Base-by-base conservation (phyloP, 2,888 invertebrate genomes). In the Suillia variegata region DNA sequence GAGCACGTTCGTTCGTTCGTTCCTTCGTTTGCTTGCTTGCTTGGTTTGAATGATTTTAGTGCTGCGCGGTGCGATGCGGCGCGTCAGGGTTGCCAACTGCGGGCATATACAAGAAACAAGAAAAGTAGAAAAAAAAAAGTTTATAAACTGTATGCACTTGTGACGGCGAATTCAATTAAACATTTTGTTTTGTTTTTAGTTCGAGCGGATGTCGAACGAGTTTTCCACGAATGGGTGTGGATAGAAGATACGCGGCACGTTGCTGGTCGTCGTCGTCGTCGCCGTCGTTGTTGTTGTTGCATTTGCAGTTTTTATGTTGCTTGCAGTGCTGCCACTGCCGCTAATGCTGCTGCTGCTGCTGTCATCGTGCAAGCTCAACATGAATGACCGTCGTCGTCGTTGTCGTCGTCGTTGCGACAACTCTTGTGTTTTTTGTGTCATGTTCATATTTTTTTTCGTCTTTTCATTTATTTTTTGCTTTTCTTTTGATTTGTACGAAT, bases 201-300 rank as follows among this genome's bases (percentile, higher is more conserved):
- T 63, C 64, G 67, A 62, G 67, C 68, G 67, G 68, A 70, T 67
- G 67, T 66, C 64, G 67, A 67, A 70, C 73, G 67, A 71, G 70
- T 71, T 70, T 73, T 73, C 67, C 68, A 69, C 72, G 68, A 70
- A 70, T 71, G 68, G 68, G 69, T 69, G 67, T 67, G 67, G 59
- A 64, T 65, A 62, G 61, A 49, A 48, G 38, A 42, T 51, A 21
- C 15, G 18, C 20, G 6, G 18, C 13, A 31, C 1, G 13, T 3
- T 47, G 31, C 42, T 54, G 15, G 47, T 47, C 26, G 47, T 47
- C 47, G 54, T 10, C 26, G 15, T 45, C 45, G 59, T 58, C 56
- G 53, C 38, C 13, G 38, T n/a, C 24, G 38, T 15, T 26, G 38
- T 49, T 24, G 54, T 49, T 54, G 31, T 49, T 47, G 57, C 20